Conservation (phyloP, 2,888 invertebrate genomes). For the Dryocosmus kuriphilus region DNA sequence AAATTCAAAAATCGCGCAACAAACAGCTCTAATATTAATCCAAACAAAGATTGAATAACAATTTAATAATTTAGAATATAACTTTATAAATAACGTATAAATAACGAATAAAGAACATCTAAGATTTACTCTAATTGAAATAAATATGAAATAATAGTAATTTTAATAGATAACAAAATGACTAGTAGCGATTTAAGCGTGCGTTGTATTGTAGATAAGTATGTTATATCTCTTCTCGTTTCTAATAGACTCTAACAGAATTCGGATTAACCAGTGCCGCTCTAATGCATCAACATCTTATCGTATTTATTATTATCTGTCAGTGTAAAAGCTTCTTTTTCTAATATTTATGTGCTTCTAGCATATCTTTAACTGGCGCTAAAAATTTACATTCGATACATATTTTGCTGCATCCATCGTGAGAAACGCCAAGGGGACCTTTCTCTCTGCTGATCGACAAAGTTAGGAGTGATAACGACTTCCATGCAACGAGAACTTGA, state of each 20-base stretch:
- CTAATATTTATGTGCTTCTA: slow-evolving; percentile 29
- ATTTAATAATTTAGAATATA: neutral
- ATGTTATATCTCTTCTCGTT: slow-evolving; percentile 37
- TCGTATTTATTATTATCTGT: slow-evolving; percentile 39
- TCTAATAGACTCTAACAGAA: slow-evolving; percentile 38
- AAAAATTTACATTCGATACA: slow-evolving; percentile 41
- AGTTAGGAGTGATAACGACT: neutral
- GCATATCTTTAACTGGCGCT: slow-evolving; percentile 35
- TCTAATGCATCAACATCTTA: slow-evolving; percentile 37
- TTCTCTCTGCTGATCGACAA: slow-evolving; percentile 9
- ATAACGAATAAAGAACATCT: neutral
- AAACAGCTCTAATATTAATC: neutral
- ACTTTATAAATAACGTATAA: neutral
- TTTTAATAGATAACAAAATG: neutral
- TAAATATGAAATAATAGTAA: neutral
- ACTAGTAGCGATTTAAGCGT: slow-evolving; percentile 32
- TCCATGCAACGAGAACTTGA: slow-evolving; percentile 21
- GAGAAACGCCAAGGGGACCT: slow-evolving; percentile 19
- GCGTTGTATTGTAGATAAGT: slow-evolving; percentile 37
- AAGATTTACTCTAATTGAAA: neutral
- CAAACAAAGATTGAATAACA: neutral
- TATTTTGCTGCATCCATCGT: slow-evolving; percentile 5
- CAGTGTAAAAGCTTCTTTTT: slow-evolving; percentile 39
- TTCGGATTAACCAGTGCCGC: slow-evolving; percentile 38
- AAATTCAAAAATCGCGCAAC: neutral